These are phyloP conservation scores for Tenthredo livida DNA, from an alignment of 2,888 invertebrate species.

Conservation along the genomic window DNA sequence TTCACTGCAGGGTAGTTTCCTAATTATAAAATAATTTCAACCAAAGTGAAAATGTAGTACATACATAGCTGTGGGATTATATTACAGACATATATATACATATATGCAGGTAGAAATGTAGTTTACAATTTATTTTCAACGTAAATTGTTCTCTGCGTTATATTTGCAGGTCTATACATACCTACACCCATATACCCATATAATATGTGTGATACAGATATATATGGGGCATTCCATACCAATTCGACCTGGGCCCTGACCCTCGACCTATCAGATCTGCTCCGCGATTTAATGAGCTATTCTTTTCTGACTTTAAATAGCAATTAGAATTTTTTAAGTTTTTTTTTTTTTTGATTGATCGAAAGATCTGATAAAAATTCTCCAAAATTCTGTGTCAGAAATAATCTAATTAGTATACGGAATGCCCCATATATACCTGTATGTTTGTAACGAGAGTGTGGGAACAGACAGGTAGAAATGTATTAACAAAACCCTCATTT, in stretches of 20 bases:
- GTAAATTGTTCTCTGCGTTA: background rate
- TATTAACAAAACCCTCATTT: slow-evolving; percentile 74
- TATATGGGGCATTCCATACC: background rate
- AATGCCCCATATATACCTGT: too few relatives aligned
- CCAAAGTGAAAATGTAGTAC: background rate
- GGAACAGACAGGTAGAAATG: slow-evolving; percentile 3
- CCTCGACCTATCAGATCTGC: too few relatives aligned
- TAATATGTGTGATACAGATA: background rate
- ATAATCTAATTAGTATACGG: too few relatives aligned
- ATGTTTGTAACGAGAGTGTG: background rate
- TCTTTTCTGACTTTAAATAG: too few relatives aligned
- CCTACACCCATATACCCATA: background rate
- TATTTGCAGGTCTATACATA: background rate
- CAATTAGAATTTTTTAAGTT: too few relatives aligned
- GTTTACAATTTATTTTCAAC: background rate
- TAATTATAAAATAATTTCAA: slow-evolving; percentile 26
- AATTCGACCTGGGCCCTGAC: too few relatives aligned
- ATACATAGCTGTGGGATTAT: background rate
- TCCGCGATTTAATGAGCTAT: too few relatives aligned
- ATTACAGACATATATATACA: background rate
- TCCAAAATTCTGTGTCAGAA: too few relatives aligned
- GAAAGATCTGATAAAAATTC: background rate
- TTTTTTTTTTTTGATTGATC: too few relatives aligned
- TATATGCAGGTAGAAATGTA: background rate
- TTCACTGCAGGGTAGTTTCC: background rate